Base-by-base conservation (phyloP, 1,140 invertebrate genomes). In the Odontomachus brunneus region DNA sequence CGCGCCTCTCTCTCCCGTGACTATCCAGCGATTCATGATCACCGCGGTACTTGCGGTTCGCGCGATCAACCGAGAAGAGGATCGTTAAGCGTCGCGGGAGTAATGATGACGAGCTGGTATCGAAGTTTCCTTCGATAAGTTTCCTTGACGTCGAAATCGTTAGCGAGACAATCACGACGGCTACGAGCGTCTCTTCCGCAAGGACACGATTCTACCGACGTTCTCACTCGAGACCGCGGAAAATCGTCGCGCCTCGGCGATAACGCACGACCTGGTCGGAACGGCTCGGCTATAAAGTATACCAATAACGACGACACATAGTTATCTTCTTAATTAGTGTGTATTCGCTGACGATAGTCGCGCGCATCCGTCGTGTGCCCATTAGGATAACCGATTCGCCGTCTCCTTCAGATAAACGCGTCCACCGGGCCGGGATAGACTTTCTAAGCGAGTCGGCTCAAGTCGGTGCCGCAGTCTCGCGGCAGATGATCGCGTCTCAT, bases 321-420 rank as follows among this genome's bases (percentile, higher is more conserved):
- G 48, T 84, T 85, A 73, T 71, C 83, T 88, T 89, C 87, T 88
- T 87, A 84, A 90, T 90, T 89, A 83, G 72, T 66, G 38, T 53
- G 63, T 75, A 72, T 67, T 81, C 73, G 83, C 84, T 88, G 85
- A 89, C 49, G 65, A 65, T 15, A 11, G 19, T 3, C 33, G 15
- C 14, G 51, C 29, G 26, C 62, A 59, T 26, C 11, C 55, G 73
- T 33, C 66, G 24, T 24, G 24, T 19, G 73, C 59, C 73, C 51
- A 80, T 83, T 83, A 83, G 72, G 60, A 66, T 72, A 63, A 81
- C 60, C 59, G 66, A 84, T 71, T 44, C 49, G 72, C 44, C 59
- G 60, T 63, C 38, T 65, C 33, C 24, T 19, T 24, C 22, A 19
- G 72, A 75, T 76, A 83, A 83, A 55, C 38, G 29, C 24, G 44